phyloP scores from a whole-genome alignment of 2,113 vertebrate genomes.

The Casuarius casuarius region DNA sequence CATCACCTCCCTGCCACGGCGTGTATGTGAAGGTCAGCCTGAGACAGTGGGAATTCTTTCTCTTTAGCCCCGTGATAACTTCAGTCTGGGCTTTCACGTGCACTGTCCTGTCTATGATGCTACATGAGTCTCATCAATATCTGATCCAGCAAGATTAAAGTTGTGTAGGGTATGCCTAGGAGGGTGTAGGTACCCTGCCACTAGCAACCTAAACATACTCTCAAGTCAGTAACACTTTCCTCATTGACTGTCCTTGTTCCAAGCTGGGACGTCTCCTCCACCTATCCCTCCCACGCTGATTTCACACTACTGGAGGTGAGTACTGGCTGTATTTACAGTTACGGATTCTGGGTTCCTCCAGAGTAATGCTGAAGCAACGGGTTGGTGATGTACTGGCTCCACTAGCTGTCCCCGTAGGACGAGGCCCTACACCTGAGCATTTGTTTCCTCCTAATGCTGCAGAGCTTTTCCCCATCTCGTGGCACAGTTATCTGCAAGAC shows the following conservation, averaged over 20 bases:
- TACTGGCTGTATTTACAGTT: not conserved
- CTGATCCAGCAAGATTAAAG: not conserved
- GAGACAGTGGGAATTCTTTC: not conserved
- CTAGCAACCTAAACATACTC: not conserved
- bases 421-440: not conserved
- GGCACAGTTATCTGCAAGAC: not conserved
- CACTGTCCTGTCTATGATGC: not conserved
- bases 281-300: not conserved
- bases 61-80: not conserved
- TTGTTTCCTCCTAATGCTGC: not conserved
- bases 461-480: not conserved
- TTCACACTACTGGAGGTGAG: not conserved
- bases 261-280: not conserved
- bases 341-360: not conserved
- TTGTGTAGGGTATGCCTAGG: not conserved
- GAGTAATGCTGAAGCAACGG: not conserved
- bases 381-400: not conserved
- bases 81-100: not conserved
- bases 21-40: not conserved
- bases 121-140: not conserved
- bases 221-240: not conserved
- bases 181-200: not conserved
- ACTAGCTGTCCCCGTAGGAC: accelerated
- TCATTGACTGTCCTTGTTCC: not conserved
- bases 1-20: not conserved